A percentile compares a stretch with the other conserved stretches of the same genome.
phyloP scores from a whole-genome alignment of 92 coral and sea anemone genomes.

The Palythoa grandis region DNA sequence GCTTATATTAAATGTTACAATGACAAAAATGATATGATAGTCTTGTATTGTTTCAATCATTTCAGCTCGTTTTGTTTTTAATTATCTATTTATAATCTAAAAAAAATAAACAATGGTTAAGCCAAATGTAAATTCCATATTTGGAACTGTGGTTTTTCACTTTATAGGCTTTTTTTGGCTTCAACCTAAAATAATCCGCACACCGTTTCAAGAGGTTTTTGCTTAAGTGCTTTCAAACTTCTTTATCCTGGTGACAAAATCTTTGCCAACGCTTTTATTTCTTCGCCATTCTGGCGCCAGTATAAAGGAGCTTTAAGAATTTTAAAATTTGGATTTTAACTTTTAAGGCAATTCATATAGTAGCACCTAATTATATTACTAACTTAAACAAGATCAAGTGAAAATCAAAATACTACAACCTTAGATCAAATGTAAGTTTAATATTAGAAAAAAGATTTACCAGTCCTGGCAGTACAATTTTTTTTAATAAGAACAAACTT shows the following conservation, averaged over 20 bases:
- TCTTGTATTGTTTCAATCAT: neutral
- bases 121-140: neutral
- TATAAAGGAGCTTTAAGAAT: neutral
- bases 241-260: neutral
- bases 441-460: no score
- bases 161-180: neutral
- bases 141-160: neutral
- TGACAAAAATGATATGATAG: neutral
- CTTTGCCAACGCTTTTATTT: neutral
- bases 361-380: no score
- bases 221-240: slow-evolving; percentile 5
- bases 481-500: no score
- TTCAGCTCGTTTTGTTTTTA: neutral
- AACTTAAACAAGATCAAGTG: no score
- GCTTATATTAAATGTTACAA: neutral
- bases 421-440: no score
- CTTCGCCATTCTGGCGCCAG: slow-evolving; percentile 19
- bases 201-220: slow-evolving; percentile 10
- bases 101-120: neutral
- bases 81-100: neutral
- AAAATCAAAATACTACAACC: no score
- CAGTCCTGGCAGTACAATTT: no score
- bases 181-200: neutral
- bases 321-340: no score
- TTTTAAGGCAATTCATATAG: no score